Conservation (phyloP, 1,140 invertebrate genomes). For the Caenorhabditis brenneri region DNA sequence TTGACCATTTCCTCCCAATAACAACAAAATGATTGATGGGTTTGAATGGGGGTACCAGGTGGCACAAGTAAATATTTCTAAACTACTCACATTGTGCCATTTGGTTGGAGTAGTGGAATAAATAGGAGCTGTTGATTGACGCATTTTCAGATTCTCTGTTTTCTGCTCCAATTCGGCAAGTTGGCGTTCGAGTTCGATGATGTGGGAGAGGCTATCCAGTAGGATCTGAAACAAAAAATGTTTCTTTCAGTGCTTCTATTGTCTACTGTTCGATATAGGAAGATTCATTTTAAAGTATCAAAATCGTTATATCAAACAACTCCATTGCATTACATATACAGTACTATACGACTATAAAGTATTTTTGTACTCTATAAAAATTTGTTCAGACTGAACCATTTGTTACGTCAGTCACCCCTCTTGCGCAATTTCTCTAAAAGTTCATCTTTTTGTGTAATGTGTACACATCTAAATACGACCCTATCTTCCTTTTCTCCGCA, state of each 20-base stretch:
- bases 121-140: neutral
- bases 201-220: neutral
- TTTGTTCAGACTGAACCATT: too few relatives aligned
- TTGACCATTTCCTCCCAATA: neutral
- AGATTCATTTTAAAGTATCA: too few relatives aligned
- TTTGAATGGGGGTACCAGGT: slow-evolving; percentile 1
- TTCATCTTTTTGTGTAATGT: neutral
- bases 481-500: neutral
- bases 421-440: too few relatives aligned
- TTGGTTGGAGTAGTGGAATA: neutral
- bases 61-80: neutral
- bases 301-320: too few relatives aligned
- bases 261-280: too few relatives aligned
- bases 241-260: neutral
- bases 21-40: slow-evolving; percentile 28
- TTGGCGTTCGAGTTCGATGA: slow-evolving; percentile 24
- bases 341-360: too few relatives aligned
- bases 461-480: neutral
- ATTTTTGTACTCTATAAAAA: too few relatives aligned
- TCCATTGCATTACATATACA: too few relatives aligned
- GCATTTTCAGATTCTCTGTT: slow-evolving; percentile 7
- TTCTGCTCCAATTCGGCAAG: slow-evolving; percentile 21
- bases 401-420: neutral
- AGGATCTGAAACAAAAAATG: neutral
- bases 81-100: neutral